Percentiles rank a stretch among this genome's conserved stretches.
phyloP scores from a whole-genome alignment of 2,113 vertebrate genomes.

The Ptychochromis oligacanthus region DNA sequence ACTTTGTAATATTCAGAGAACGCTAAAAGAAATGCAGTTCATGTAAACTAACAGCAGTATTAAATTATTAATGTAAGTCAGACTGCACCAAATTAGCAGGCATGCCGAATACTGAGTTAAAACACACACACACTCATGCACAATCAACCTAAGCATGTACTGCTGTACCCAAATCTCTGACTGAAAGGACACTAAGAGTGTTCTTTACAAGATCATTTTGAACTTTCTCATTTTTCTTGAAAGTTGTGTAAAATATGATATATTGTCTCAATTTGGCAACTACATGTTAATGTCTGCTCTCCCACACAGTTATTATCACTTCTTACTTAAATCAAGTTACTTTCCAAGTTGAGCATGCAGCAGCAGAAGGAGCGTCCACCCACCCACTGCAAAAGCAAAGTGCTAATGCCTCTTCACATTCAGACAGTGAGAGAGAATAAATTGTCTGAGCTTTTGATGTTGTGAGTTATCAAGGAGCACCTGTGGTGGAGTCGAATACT shows the following conservation, averaged over 20 bases:
- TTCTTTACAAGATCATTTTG: too few species aligned
- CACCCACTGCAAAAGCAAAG: constrained; percentile 43
- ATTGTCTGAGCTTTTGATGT: constrained; percentile 43
- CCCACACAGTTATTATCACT: constrained; percentile 50
- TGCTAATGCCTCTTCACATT: constrained; percentile 37
- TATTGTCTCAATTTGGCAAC: neutral
- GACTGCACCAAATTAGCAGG: neutral
- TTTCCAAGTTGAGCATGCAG: constrained; percentile 32
- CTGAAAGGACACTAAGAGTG: too few species aligned
- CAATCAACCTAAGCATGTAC: too few species aligned
- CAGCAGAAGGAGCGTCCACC: constrained; percentile 37
- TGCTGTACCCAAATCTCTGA: too few species aligned
- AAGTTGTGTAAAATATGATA: accelerated
- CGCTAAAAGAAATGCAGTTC: neutral
- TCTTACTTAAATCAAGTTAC: constrained; percentile 36
- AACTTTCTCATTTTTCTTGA: too few species aligned
- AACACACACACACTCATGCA: too few species aligned
- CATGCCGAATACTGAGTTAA: neutral
- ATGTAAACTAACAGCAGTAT: neutral
- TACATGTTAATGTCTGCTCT: constrained; percentile 20
- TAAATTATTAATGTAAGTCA: neutral
- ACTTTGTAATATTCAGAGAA: neutral
- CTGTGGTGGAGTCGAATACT: constrained; percentile 34
- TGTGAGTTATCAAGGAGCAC: constrained; percentile 39
- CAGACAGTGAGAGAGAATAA: constrained; percentile 38